These are phyloP conservation scores for Seriola quinqueradiata DNA, from an alignment of 2,113 vertebrate species.

Conservation along the genomic window DNA sequence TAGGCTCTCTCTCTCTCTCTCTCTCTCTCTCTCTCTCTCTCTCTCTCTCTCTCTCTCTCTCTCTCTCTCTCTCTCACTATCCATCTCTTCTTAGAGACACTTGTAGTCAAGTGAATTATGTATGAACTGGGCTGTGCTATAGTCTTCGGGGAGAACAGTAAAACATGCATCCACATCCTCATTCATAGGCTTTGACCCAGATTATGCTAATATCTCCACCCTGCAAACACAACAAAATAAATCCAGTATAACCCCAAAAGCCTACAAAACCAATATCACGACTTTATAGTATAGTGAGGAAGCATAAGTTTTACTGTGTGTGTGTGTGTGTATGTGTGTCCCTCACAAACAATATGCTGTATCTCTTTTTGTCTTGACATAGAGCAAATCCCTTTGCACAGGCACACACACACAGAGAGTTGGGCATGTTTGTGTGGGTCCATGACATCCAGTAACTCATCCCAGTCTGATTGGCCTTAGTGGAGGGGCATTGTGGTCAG, in stretches of 20 bases:
- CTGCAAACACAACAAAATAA: slow-evolving; percentile 67
- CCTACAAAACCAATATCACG: slow-evolving; percentile 57
- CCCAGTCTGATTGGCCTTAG: slow-evolving; percentile 62
- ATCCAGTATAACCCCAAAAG: slow-evolving; percentile 59
- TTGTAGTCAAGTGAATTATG: slow-evolving; percentile 78
- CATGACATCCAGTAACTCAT: slow-evolving; percentile 73
- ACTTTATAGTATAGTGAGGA: slow-evolving; percentile 27
- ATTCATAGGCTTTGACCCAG: slow-evolving; percentile 77
- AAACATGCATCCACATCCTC: slow-evolving; percentile 76
- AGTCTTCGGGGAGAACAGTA: slow-evolving; percentile 71
- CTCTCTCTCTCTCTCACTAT: slow-evolving; percentile 14
- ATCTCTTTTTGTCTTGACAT: slow-evolving; percentile 24
- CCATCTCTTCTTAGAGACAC: slow-evolving; percentile 58
- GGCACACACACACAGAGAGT: not conserved
- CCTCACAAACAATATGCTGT: not conserved
- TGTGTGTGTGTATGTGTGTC: slow-evolving; percentile 17
- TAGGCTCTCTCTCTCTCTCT: slow-evolving; percentile 4
- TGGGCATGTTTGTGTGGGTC: slow-evolving; percentile 47
- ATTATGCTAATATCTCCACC: slow-evolving; percentile 69
- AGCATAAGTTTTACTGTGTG: not conserved
- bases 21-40: not conserved
- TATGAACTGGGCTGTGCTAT: slow-evolving; percentile 71
- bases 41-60: slow-evolving; percentile 22
- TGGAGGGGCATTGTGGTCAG: slow-evolving; percentile 75
- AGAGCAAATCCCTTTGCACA: not conserved